Base-by-base conservation (phyloP, 2,113 vertebrate genomes). In the Ophthalmolycus amberensis region DNA sequence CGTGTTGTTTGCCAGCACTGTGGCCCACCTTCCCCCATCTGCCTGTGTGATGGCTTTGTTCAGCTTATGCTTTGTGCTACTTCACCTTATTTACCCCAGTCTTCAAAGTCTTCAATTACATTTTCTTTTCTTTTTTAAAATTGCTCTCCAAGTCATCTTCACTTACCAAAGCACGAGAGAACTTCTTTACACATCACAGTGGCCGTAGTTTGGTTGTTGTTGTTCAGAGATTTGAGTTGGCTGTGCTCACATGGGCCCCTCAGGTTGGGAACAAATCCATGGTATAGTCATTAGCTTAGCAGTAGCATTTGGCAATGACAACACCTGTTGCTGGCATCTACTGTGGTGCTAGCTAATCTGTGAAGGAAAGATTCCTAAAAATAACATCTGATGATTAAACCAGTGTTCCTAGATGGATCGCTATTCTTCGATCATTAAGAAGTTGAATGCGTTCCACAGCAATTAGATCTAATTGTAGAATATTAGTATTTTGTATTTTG, bases 281-380 rank as follows among this genome's bases (percentile, higher is more conserved):
- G 52, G 67, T 78, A 56, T 76, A 85, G 84, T 83, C 44, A 58
- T 85, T 79, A 88, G 71, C 84, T 54, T 52, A 76, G 79, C 68
- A 59, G 38, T 68, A 70, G 62, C 58, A 37, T 79, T 71, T 80
- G 72, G 63, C 81, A 72, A 12, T 40, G 42, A 34, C 58, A 68
- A 59, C 70, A 81, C 77, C 77, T 83, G 77, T 56, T 85, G 71
- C 70, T 89, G 85, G 84, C 85, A 76, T 73, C 79, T n/a, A 71
- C 48, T 32, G 54, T 58, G 34, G 70, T 22, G 72, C 56, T 18
- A 63, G 79, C 40, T 88, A 82, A 83, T 89, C 85, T 75, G 56
- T 25, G 62, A 54, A 75, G 82, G 50, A 70, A 78, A 71, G 50
- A 32, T 34, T 71, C 66, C 67, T 82, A 74, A 86, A 86, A 85